Percentiles rank a stretch among this genome's conserved stretches.
Evolutionary conservation across 2,797 vertebrate species (phyloP).

Genomic region (Lepilemur ruficaudatus): DNA sequence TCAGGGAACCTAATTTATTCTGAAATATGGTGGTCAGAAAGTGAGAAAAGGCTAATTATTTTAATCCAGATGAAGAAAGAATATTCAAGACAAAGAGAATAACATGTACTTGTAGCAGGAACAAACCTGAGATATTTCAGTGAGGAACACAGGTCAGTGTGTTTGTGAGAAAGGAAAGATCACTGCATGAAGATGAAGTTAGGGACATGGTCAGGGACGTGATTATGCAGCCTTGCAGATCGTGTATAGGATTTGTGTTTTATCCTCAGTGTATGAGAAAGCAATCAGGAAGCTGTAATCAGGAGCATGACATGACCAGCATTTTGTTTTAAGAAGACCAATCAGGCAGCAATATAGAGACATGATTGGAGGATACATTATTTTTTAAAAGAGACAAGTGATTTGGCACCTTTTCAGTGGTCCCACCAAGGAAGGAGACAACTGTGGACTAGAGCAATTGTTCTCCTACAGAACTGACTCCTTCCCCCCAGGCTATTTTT

Average conservation of each 20-base stretch:
- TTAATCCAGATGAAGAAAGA: background rate
- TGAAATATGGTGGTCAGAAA: background rate
- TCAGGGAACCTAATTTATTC: background rate
- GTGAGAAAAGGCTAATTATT: background rate
- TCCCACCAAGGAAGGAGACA: background rate
- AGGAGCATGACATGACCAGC: no score
- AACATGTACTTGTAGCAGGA: background rate
- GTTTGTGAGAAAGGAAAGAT: background rate
- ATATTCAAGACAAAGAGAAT: background rate
- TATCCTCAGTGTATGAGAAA: background rate
- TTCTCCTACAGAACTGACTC: background rate
- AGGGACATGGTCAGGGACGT: background rate
- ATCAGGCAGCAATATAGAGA: background rate
- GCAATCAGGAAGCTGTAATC: background rate
- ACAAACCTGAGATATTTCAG: background rate
- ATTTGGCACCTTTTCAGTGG: background rate
- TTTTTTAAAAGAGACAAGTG: background rate
- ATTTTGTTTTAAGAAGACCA: background rate
- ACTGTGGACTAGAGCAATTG: background rate
- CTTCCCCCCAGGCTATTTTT: background rate
- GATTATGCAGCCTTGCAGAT: rapidly evolving
- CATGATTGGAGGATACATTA: background rate
- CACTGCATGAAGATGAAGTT: background rate
- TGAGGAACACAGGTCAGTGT: background rate
- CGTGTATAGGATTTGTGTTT: background rate